Evolutionary conservation across 2,888 invertebrate species (phyloP), one percentile per base, ranked within the genome.

Genomic region (Biston betularia): DNA sequence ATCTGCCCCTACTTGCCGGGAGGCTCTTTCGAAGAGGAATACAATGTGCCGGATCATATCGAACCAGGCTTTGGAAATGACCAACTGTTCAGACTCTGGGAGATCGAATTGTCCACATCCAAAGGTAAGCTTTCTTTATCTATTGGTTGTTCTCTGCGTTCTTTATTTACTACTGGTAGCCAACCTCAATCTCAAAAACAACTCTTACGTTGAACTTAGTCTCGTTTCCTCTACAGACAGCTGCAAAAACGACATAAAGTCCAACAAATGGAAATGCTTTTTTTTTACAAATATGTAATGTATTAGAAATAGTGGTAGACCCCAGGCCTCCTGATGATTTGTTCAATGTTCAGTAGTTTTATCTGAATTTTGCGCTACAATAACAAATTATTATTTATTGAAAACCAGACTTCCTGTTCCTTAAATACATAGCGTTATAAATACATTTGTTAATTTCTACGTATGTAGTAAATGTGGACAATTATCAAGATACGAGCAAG

Each of bases 41-140:
- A 96, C 81, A 94, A 95, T 69, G 94, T 97, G 62, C 96, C 97
- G 24, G 97, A 97, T 73, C 94, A 97, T 83, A 93, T 98, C 61
- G 97, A 98, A 89, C 98, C 98, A 0, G 98, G 98, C 10, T 92
- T 99, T 65, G 97, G 97, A 83, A 97, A 97, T 80, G 95, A 96
- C 70, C 97, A 97, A 85, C 94, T 97, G 45, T 96, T 97, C 38
- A 94, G 97, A 60, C 94, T 98, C 62, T 95, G 97, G 79, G 97
- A 97, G 70, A 92, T 96, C 69, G 96, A 96, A 74, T 90, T 97
- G 69, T 95, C 94, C 69, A 92, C 93, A 49, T 87, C 90, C 57
- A 88, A 87, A 88, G 89, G 91, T 90, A 54, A 54, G 54, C 33
- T 42, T 54, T 42, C 8, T n/a, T 33, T 7, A 33, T 42, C 15